Evolutionary conservation across 2,113 vertebrate genomes (phyloP).

Genomic region (Arvicanthis niloticus): DNA sequence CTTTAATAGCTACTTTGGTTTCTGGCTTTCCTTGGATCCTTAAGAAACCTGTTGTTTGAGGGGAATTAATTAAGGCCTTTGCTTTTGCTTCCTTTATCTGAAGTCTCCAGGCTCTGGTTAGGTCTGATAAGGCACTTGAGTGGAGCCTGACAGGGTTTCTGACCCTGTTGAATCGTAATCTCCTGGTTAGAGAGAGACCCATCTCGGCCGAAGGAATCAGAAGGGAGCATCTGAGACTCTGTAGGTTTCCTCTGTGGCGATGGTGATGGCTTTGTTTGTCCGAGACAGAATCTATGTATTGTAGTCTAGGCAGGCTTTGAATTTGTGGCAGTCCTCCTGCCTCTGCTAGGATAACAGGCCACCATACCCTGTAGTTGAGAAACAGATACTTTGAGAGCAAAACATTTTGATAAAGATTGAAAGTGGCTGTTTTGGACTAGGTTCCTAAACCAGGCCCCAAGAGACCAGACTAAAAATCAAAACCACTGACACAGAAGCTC

Average conservation of each 20-base stretch:
- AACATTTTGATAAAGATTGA: not conserved
- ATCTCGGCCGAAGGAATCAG: not conserved
- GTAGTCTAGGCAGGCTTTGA: not conserved
- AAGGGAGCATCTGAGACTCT: not conserved
- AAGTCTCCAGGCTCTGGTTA: not conserved
- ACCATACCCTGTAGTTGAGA: not conserved
- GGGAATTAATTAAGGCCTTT: slow-evolving; percentile 18
- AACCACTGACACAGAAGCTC: not conserved
- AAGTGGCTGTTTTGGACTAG: not conserved
- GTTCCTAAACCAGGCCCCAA: not conserved
- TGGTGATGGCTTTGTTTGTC: not conserved
- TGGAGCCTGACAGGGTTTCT: not conserved
- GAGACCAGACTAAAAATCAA: not conserved
- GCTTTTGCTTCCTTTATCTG: slow-evolving; percentile 7
- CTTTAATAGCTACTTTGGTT: slow-evolving; percentile 15
- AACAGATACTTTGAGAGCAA: not conserved
- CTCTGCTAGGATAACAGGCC: not conserved
- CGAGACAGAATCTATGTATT: not conserved
- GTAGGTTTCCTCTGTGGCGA: not conserved
- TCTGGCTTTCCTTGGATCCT: not conserved
- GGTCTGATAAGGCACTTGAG: not conserved
- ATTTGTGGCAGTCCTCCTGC: not conserved
- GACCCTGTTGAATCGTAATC: not conserved
- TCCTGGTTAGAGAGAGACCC: not conserved
- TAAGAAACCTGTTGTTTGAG: slow-evolving; percentile 28